Evolutionary conservation across 2,113 vertebrate genomes (phyloP).

Genomic region (Phylloscopus whistleri): DNA sequence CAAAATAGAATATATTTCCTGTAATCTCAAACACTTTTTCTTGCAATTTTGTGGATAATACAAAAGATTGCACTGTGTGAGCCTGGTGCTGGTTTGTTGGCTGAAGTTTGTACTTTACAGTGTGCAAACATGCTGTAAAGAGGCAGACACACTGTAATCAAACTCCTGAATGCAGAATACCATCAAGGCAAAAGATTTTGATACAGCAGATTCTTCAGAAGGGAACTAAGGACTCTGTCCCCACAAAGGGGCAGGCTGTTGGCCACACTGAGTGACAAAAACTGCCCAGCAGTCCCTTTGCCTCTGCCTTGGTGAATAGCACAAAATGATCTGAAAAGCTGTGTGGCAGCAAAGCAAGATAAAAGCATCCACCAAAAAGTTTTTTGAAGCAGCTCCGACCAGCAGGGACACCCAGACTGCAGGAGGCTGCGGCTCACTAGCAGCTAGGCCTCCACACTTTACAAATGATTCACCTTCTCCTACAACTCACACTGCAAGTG

Average conservation of each 20-base stretch:
- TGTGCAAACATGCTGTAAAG: background rate
- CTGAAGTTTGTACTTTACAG: background rate
- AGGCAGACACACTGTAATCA: background rate
- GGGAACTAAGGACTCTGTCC: background rate
- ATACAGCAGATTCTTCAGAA: background rate
- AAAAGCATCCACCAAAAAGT: background rate
- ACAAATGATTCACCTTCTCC: background rate
- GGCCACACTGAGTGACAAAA: fast-evolving
- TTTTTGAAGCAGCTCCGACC: background rate
- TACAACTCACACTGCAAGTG: fast-evolving
- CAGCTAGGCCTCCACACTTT: fast-evolving
- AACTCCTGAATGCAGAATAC: background rate
- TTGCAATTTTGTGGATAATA: background rate
- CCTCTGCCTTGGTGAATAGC: background rate
- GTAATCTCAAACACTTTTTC: background rate
- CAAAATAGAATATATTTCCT: background rate
- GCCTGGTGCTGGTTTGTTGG: background rate
- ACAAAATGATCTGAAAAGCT: background rate
- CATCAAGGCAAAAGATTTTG: background rate
- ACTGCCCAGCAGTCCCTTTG: background rate
- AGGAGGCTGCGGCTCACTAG: background rate
- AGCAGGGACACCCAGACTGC: background rate
- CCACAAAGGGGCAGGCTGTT: fast-evolving
- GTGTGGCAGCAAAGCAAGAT: background rate
- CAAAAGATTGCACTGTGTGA: background rate